A percentile compares a stretch with the other conserved stretches of the same genome.
Conservation (phyloP, 2,797 vertebrate genomes). For the Hypotaenidia okinawae region DNA sequence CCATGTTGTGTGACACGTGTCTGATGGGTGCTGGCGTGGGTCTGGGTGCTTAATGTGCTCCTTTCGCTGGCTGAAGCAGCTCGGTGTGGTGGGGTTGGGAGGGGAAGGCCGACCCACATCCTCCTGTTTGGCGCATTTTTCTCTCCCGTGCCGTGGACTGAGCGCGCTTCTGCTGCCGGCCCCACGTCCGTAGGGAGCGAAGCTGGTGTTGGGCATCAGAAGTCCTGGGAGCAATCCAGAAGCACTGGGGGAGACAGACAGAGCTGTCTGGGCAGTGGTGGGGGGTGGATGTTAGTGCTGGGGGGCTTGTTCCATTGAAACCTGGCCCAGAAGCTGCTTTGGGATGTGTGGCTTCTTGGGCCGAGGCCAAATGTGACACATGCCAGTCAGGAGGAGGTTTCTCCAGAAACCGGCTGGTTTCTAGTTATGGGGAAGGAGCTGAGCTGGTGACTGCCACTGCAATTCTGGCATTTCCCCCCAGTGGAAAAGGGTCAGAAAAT, state of each 20-base stretch:
- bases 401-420: not conserved
- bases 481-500: not conserved
- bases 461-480: not conserved
- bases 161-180: not conserved
- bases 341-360: not conserved
- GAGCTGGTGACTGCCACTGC: not conserved
- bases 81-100: not conserved
- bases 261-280: not conserved
- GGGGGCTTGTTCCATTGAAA: not conserved
- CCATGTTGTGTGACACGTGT: no score
- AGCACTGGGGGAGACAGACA: not conserved
- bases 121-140: not conserved
- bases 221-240: not conserved
- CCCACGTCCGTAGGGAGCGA: not conserved
- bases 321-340: not conserved
- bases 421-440: not conserved
- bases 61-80: no score
- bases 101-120: not conserved
- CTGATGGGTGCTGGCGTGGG: not conserved
- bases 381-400: not conserved
- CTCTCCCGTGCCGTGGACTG: not conserved
- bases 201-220: not conserved
- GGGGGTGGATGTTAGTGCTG: not conserved
- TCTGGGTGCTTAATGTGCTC: not conserved
- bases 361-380: rapidly evolving